These are phyloP conservation scores for Idaea aversata DNA, from an alignment of 2,888 invertebrate species.

Conservation along the genomic window DNA sequence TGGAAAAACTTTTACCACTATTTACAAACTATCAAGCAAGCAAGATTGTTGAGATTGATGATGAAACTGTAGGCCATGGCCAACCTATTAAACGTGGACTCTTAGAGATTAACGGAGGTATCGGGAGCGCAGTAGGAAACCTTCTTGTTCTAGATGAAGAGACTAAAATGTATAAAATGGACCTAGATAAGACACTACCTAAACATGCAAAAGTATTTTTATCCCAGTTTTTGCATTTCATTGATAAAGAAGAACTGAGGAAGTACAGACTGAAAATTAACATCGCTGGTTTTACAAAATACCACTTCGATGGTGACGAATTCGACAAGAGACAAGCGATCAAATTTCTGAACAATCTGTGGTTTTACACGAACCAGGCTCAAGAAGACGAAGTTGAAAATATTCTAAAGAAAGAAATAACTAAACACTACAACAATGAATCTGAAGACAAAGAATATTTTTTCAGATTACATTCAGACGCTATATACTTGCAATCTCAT, in stretches of 20 bases:
- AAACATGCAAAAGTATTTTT: constrained; percentile 34
- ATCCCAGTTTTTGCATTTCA: constrained; percentile 18
- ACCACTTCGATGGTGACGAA: constrained; percentile 33
- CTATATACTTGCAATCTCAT: constrained; percentile 43
- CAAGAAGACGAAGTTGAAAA: constrained; percentile 40
- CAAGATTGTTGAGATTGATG: constrained; percentile 28
- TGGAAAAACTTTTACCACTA: constrained; percentile 16
- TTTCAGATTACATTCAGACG: constrained; percentile 42
- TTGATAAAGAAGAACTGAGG: constrained; percentile 13
- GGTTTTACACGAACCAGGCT: constrained; percentile 47
- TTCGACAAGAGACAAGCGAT: constrained; percentile 35
- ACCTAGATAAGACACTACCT: constrained; percentile 23
- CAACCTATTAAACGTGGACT: constrained; percentile 32
- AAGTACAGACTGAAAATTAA: constrained; percentile 34
- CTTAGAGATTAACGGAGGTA: constrained; percentile 34
- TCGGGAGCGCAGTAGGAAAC: constrained; percentile 43
- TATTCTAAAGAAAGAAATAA: constrained; percentile 38
- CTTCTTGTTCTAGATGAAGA: constrained; percentile 30
- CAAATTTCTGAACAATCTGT: constrained; percentile 40
- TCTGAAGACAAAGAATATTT: constrained; percentile 32
- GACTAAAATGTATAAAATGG: constrained; percentile 26
- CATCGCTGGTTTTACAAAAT: constrained; percentile 37
- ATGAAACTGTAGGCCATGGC: constrained; percentile 29
- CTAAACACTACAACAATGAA: constrained; percentile 31
- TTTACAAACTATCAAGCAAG: constrained; percentile 13